Evolutionary conservation across 2,113 vertebrate species (phyloP), one percentile per base, ranked within the genome.

Genomic region (Platanista minor): DNA sequence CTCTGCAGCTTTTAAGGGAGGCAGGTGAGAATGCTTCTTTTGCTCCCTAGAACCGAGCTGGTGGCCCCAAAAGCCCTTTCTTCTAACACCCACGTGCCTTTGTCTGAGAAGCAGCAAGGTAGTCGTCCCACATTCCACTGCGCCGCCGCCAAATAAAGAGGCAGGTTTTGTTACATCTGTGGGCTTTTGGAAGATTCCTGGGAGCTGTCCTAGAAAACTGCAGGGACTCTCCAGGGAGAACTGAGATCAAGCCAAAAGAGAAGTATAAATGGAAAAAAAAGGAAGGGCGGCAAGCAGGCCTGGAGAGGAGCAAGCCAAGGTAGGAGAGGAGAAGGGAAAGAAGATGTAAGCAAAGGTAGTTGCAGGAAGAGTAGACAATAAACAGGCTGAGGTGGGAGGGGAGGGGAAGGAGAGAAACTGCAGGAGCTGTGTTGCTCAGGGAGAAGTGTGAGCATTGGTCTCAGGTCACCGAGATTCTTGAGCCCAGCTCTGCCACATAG

Each of bases 161-260:
- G 80, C 69, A 94, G 97, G 74, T 94, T 98, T 95, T 95, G 88
- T 95, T 59, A 83, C 57, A 95, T 97, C 64, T 97, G 59, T 91
- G 83, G 87, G 66, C 78, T 95, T 98, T 96, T 33, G 25, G 96
- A 84, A 95, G 84, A 84, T 97, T 92, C 95, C 23, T 96, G 96
- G 97, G 91, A 97, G 90, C 90, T 98, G 97, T 66, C 98, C 98
- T 97, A 98, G 97, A 98, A 98, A 98, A 97, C 95, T 82, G 95
- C 93, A 92, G 97, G 96, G 49, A 80, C 75, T 91, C 89, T 95
- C 43, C 75, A 57, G 83, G 81, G 93, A 95, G 69, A 96, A 92
- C 52, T 80, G 92, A 97, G 95, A 97, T 97, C 95, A 98, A 96
- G 90, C 95, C 96, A 96, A 87, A 97, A 81, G 74, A 46, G 78